A percentile compares a stretch with the other conserved stretches of the same genome.
Evolutionary conservation across 2,888 invertebrate species (phyloP).

Genomic region (Parochlus steinenii): DNA sequence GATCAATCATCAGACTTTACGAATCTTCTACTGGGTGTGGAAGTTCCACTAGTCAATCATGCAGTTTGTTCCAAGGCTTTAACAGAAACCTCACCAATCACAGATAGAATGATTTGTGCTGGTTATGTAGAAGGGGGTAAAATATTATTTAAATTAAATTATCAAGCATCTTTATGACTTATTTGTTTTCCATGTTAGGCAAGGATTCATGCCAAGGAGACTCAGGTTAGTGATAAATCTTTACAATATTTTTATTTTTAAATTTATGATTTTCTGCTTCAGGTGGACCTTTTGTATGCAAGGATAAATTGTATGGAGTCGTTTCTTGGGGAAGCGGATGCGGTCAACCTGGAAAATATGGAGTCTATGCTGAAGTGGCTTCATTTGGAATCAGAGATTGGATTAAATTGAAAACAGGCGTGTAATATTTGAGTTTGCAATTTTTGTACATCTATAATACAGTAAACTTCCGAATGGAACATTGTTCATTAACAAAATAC

Average conservation of each 20-base stretch:
- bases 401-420: slow-evolving; percentile 24
- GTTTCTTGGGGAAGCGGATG: slow-evolving; percentile 37
- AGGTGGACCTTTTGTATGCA: too few relatives aligned
- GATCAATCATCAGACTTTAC: slow-evolving; percentile 23
- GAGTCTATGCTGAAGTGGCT: slow-evolving; percentile 32
- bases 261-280: too few relatives aligned
- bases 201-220: too few relatives aligned
- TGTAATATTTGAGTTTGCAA: too few relatives aligned
- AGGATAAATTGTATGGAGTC: too few relatives aligned
- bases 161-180: slow-evolving; percentile 16
- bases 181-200: too few relatives aligned
- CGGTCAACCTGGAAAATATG: slow-evolving; percentile 33
- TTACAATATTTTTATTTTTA: too few relatives aligned
- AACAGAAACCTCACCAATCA: slow-evolving; percentile 28
- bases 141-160: slow-evolving; percentile 34
- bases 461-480: too few relatives aligned
- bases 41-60: slow-evolving; percentile 36
- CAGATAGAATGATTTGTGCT: slow-evolving; percentile 43
- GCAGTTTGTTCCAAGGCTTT: slow-evolving; percentile 34
- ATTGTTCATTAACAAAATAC: too few relatives aligned
- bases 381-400: slow-evolving; percentile 25
- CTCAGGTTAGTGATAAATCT: too few relatives aligned
- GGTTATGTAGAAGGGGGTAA: slow-evolving; percentile 37
- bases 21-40: slow-evolving; percentile 32
- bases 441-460: too few relatives aligned